Conservation (phyloP, 2,888 invertebrate genomes). For the Leistus spinibarbis region DNA sequence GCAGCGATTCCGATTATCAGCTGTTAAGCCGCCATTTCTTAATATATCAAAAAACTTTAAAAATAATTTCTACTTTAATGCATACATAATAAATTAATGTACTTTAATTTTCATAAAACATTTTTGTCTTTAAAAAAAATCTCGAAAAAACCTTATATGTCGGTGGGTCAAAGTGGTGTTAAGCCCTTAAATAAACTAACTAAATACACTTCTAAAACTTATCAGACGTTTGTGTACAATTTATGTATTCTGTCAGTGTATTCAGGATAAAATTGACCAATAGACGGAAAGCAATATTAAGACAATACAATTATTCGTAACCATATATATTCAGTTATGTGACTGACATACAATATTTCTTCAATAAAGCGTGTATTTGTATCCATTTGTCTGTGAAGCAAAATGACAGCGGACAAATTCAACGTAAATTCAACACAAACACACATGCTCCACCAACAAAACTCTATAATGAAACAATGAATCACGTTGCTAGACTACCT, state of each 20-base stretch:
- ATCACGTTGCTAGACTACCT: constrained; percentile 9
- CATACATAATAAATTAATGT: too few species aligned
- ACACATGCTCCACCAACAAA: constrained; percentile 9
- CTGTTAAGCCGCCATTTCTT: too few species aligned
- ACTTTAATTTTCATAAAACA: too few species aligned
- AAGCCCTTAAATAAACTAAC: too few species aligned
- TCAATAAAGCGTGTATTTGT: constrained; percentile 19
- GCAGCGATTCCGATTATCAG: too few species aligned
- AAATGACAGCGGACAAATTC: constrained; percentile 18
- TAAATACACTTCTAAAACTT: too few species aligned
- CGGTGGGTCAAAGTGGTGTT: too few species aligned
- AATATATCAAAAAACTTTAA: too few species aligned
- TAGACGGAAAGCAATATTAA: background rate
- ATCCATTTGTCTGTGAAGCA: background rate
- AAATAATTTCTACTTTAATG: too few species aligned
- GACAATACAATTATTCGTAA: background rate
- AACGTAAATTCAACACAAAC: constrained; percentile 26
- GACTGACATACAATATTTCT: constrained; percentile 24
- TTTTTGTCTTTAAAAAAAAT: too few species aligned
- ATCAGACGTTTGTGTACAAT: background rate
- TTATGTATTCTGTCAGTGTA: background rate
- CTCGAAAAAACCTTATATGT: too few species aligned
- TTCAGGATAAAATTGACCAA: background rate
- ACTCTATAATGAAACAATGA: constrained; percentile 34
- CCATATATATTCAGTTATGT: background rate